phyloP scores from a whole-genome alignment of 2,113 vertebrate genomes.

The Microtus pennsylvanicus region DNA sequence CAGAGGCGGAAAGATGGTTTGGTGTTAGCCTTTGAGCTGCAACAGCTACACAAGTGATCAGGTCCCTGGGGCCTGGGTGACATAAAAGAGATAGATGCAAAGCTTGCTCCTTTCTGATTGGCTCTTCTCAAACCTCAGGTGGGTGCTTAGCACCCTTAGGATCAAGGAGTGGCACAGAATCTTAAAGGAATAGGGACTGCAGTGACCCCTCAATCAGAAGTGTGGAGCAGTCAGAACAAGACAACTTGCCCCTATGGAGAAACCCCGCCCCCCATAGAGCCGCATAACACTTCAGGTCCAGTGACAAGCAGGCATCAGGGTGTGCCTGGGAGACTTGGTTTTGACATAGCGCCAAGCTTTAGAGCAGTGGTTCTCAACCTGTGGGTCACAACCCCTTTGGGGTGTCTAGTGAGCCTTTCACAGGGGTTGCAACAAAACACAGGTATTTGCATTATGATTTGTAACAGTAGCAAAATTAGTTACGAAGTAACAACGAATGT shows the following conservation, averaged over 20 bases:
- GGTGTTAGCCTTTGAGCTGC: not conserved
- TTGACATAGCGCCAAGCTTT: not conserved
- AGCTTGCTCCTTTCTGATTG: no score
- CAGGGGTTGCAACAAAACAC: not conserved
- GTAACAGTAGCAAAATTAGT: not conserved
- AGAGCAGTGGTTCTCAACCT: not conserved
- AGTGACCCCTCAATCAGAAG: not conserved
- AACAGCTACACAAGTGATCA: rapidly evolving
- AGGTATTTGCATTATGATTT: not conserved
- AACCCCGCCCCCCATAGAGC: not conserved
- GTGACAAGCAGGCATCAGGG: not conserved
- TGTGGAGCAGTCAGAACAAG: no score
- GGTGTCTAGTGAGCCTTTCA: not conserved
- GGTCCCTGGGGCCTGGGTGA: no score
- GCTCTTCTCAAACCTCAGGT: not conserved
- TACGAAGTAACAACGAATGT: not conserved
- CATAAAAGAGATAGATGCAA: not conserved
- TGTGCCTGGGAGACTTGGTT: not conserved
- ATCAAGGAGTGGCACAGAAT: rapidly evolving
- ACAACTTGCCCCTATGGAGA: not conserved
- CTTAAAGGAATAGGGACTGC: no score
- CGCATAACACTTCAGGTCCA: no score
- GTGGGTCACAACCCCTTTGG: no score
- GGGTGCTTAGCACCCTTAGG: not conserved
- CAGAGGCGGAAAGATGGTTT: not conserved